These are phyloP conservation scores for Chloroclystis v-ata DNA, from an alignment of 2,888 invertebrate species.

Conservation along the genomic window DNA sequence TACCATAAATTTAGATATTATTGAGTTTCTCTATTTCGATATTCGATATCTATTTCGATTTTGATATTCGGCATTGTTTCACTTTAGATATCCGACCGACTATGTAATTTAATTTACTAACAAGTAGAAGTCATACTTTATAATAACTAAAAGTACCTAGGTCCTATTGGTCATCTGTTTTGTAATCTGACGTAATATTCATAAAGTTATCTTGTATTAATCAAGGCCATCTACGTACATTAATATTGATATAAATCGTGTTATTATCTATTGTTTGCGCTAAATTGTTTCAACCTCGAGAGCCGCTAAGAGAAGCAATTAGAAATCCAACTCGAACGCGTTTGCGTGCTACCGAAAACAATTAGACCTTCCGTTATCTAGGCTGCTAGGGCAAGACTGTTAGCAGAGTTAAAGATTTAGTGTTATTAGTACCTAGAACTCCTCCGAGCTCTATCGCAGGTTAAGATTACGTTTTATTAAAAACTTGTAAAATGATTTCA, in stretches of 20 bases:
- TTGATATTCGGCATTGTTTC: no score
- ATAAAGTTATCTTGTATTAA: conserved; percentile 26
- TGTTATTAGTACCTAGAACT: conserved; percentile 25
- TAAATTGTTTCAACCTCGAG: conserved; percentile 48
- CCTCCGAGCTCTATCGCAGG: no score
- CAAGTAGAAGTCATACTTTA: no score
- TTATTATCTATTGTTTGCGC: conserved; percentile 44
- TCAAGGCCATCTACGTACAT: conserved; percentile 30
- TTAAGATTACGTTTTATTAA: no score
- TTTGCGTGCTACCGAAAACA: conserved; percentile 62
- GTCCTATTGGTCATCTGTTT: no score
- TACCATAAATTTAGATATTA: no score
- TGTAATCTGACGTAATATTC: conserved; percentile 1
- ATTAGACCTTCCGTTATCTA: conserved; percentile 57
- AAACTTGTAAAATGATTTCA: no score
- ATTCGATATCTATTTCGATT: no score
- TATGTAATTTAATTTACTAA: no score
- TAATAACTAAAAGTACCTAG: no score
- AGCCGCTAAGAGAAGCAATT: conserved; percentile 60
- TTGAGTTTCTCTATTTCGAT: no score
- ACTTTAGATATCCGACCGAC: no score
- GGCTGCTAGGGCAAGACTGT: conserved; percentile 49
- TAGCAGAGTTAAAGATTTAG: conserved; percentile 50
- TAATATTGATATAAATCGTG: conserved; percentile 38
- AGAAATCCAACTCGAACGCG: conserved; percentile 60